Evolutionary conservation across 2,113 vertebrate species (phyloP).

Genomic region (Turnix velox): DNA sequence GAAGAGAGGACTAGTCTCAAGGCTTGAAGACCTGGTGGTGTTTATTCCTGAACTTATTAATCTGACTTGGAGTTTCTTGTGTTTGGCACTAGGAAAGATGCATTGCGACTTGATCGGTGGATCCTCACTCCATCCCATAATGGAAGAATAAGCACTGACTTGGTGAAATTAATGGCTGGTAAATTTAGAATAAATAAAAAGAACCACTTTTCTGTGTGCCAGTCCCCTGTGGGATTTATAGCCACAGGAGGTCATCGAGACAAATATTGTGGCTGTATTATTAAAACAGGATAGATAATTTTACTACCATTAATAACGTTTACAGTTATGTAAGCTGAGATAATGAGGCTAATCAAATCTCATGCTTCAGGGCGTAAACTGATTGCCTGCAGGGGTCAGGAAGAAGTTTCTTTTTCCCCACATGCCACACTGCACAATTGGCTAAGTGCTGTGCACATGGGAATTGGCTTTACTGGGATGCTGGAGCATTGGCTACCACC

Average conservation of each 20-base stretch:
- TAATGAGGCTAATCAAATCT: conserved; percentile 73
- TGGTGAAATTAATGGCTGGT: conserved; percentile 28
- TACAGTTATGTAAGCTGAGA: conserved; percentile 68
- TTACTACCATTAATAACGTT: conserved; percentile 70
- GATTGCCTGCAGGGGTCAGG: conserved; percentile 65
- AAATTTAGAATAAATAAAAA: conserved; percentile 59
- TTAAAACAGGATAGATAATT: conserved; percentile 66
- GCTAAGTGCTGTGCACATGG: neutral
- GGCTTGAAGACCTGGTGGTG: neutral
- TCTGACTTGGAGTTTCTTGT: neutral
- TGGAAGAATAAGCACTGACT: neutral
- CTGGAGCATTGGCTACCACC: accelerated
- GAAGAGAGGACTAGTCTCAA: conserved; percentile 3
- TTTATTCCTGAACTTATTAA: neutral
- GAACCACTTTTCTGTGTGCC: neutral
- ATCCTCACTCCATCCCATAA: neutral
- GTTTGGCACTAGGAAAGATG: neutral
- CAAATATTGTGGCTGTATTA: conserved; percentile 59
- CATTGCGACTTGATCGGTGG: neutral
- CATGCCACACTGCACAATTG: neutral
- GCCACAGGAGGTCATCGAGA: conserved; percentile 41
- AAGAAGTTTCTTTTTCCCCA: conserved; percentile 48
- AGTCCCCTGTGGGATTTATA: conserved; percentile 44
- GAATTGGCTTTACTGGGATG: neutral
- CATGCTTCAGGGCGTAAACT: conserved; percentile 69